Evolutionary conservation across 1,140 invertebrate genomes (phyloP).

Genomic region (Neuroterus valhalla): DNA sequence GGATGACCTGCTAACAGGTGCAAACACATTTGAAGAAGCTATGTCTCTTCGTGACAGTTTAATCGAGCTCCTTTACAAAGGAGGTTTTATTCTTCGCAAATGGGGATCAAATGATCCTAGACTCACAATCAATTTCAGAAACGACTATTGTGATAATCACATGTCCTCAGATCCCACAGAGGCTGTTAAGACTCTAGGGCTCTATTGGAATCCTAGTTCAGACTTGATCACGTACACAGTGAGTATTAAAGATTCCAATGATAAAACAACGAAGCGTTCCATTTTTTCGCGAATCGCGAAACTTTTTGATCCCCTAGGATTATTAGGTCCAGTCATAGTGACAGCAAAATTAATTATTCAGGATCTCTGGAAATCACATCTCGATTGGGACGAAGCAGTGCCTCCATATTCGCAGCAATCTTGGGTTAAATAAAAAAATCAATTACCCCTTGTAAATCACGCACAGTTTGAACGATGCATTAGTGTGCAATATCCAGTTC

Average conservation of each 20-base stretch:
- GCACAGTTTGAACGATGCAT: neutral
- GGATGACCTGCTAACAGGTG: constrained; percentile 51
- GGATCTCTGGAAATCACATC: too few species aligned
- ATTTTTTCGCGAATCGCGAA: too few species aligned
- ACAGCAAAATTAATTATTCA: too few species aligned
- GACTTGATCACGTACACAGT: constrained; percentile 33
- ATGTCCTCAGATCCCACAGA: too few species aligned
- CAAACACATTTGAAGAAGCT: constrained; percentile 35
- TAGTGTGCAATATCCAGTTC: neutral
- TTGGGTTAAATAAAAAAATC: too few species aligned
- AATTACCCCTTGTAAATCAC: too few species aligned
- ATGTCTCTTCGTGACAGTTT: constrained; percentile 19
- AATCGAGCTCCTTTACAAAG: constrained; percentile 23
- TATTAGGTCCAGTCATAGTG: too few species aligned
- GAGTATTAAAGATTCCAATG: too few species aligned
- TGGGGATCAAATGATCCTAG: constrained; percentile 43
- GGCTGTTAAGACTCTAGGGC: too few species aligned
- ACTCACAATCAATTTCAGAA: too few species aligned
- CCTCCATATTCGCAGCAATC: neutral
- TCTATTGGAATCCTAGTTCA: constrained; percentile 20
- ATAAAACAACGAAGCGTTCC: too few species aligned
- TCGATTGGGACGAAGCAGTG: neutral
- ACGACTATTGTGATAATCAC: neutral
- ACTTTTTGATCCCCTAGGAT: neutral
- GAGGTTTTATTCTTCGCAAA: constrained; percentile 45